A percentile compares a stretch with the other conserved stretches of the same genome.
phyloP scores from a whole-genome alignment of 2,797 vertebrate genomes.

The Anguilla marmorata region DNA sequence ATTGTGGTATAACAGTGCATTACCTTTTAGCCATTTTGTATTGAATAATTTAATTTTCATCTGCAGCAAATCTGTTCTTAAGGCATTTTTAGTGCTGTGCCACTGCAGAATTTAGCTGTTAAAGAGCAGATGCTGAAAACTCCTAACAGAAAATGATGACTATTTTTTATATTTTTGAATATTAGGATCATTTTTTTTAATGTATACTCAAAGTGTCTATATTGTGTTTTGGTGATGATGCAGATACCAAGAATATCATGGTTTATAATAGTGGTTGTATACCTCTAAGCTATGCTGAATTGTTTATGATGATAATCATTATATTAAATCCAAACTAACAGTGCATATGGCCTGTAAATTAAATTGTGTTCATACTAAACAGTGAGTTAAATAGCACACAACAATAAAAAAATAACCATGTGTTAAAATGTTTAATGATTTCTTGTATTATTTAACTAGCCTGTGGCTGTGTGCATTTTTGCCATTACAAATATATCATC shows the following conservation, averaged over 20 bases:
- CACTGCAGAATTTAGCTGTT: not conserved
- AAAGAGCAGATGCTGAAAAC: not conserved
- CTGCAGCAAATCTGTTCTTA: not conserved
- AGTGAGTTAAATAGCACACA: not conserved
- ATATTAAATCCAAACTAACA: not conserved
- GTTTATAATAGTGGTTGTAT: not conserved
- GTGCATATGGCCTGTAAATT: not conserved
- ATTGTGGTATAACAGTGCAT: not conserved
- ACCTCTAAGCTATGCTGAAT: not conserved
- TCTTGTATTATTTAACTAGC: not conserved
- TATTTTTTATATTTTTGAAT: not conserved
- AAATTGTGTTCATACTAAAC: not conserved
- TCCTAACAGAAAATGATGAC: not conserved
- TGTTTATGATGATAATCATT: not conserved
- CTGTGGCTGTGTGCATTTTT: not conserved
- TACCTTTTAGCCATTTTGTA: not conserved
- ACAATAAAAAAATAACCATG: not conserved
- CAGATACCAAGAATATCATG: not conserved
- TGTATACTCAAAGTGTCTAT: not conserved
- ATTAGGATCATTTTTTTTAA: not conserved
- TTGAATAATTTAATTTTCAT: not conserved
- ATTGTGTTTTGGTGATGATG: not conserved
- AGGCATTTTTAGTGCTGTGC: not conserved
- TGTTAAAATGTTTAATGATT: not conserved
- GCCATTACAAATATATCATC: not conserved